phyloP scores from a whole-genome alignment of 2,888 invertebrate genomes.

The Parnassius glacialis region DNA sequence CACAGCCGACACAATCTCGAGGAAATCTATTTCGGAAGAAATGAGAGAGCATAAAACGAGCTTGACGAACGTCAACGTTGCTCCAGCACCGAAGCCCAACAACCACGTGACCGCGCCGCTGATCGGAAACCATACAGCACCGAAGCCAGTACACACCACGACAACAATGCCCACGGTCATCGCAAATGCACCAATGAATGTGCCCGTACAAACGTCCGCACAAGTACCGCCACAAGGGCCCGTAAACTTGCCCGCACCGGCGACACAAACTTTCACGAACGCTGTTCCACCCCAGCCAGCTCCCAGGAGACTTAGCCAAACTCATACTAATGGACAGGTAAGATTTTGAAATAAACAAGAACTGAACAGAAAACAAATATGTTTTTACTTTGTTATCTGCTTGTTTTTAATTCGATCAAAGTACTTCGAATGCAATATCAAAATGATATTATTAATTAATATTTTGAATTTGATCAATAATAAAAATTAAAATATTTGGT shows the following conservation, averaged over 20 bases:
- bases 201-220: constrained; percentile 32
- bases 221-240: constrained; percentile 33
- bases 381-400: too few relatives aligned
- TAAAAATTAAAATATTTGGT: too few relatives aligned
- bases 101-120: constrained; percentile 49
- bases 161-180: constrained; percentile 4
- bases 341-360: constrained; percentile 33
- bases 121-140: constrained; percentile 50
- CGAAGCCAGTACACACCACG: constrained; percentile 9
- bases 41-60: constrained; percentile 71
- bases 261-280: constrained; percentile 31
- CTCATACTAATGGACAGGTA: constrained; percentile 68
- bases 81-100: constrained; percentile 43
- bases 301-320: constrained; percentile 71
- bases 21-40: constrained; percentile 73
- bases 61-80: constrained; percentile 59
- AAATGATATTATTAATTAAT: too few relatives aligned
- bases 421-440: too few relatives aligned
- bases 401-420: too few relatives aligned
- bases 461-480: too few relatives aligned
- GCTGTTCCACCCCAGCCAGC: constrained; percentile 69
- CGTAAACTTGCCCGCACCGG: constrained; percentile 34
- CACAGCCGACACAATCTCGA: constrained; percentile 59
- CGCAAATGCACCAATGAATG: background rate
- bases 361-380: too few relatives aligned